A percentile compares a stretch with the other conserved stretches of the same genome.
Conservation (phyloP, 2,888 invertebrate genomes). For the Dimorphilus gyrociliatus region DNA sequence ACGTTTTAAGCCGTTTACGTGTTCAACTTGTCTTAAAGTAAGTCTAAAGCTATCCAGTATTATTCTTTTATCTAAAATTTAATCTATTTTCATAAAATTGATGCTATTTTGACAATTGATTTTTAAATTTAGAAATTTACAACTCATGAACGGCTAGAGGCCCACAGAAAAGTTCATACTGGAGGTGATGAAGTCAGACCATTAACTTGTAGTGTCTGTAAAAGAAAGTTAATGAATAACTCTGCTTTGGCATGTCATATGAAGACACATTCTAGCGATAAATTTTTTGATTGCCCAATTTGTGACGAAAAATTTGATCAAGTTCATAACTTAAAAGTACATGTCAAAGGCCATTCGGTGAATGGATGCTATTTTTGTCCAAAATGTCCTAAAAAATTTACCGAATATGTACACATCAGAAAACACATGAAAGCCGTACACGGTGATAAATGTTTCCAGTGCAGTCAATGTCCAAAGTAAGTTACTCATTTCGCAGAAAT, state of each 20-base stretch:
- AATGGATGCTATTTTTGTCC: conserved; percentile 53
- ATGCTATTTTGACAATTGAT: conserved; percentile 15
- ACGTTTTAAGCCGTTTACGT: conserved; percentile 43
- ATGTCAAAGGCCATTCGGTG: conserved; percentile 48
- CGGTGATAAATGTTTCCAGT: conserved; percentile 50
- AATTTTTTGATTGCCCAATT: conserved; percentile 54
- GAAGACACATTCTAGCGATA: conserved; percentile 49
- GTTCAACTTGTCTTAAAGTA: too few species aligned
- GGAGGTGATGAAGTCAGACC: conserved; percentile 49
- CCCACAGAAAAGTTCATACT: conserved; percentile 51
- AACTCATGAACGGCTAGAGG: conserved; percentile 46
- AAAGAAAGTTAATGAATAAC: conserved; percentile 52
- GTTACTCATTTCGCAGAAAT: too few species aligned
- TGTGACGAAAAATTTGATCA: conserved; percentile 53
- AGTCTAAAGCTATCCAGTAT: too few species aligned
- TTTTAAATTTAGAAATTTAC: conserved; percentile 53
- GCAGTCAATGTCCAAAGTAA: conserved; percentile 53
- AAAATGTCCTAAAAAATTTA: conserved; percentile 50
- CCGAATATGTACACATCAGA: conserved; percentile 51
- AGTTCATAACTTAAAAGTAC: conserved; percentile 47
- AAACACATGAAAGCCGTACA: conserved; percentile 60
- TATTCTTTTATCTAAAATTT: not conserved
- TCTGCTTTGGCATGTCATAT: conserved; percentile 55
- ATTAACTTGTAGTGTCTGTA: conserved; percentile 49
- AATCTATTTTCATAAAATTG: not conserved